Evolutionary conservation across 2,113 vertebrate genomes (phyloP).

Genomic region (Cnemophilus loriae): DNA sequence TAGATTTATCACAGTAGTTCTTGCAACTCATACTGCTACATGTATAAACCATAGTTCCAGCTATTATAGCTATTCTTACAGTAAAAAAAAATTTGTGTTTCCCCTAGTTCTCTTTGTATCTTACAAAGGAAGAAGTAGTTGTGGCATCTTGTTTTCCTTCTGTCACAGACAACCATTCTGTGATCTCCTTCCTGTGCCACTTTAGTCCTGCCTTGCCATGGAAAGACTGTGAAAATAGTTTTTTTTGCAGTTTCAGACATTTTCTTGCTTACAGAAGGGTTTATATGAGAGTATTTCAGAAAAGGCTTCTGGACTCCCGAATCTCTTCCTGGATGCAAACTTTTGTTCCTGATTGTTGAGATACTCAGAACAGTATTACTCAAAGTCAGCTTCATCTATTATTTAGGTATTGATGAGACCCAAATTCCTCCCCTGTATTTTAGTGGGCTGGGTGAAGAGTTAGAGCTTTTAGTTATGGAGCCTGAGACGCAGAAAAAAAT

Average conservation of each 20-base stretch:
- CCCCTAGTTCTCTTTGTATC: neutral
- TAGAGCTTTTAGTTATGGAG: neutral
- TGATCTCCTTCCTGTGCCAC: neutral
- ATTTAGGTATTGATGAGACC: neutral
- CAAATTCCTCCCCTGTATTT: neutral
- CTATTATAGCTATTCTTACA: neutral
- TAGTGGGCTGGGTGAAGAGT: neutral
- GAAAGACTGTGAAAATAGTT: neutral
- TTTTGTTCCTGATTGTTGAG: neutral
- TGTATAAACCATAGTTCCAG: neutral
- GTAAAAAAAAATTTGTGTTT: neutral
- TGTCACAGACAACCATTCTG: neutral
- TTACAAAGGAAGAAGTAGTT: neutral
- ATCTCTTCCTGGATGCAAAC: neutral
- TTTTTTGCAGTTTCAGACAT: neutral
- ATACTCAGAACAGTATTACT: neutral
- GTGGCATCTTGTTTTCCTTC: neutral
- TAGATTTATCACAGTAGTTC: neutral
- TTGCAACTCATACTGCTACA: neutral
- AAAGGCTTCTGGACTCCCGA: neutral
- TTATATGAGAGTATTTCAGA: neutral
- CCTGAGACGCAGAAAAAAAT: neutral
- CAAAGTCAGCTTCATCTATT: neutral
- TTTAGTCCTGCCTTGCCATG: neutral
- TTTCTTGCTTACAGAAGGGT: neutral